These are phyloP conservation scores for Rhyzopertha dominica DNA, from an alignment of 1,140 invertebrate genomes.

Conservation along the genomic window DNA sequence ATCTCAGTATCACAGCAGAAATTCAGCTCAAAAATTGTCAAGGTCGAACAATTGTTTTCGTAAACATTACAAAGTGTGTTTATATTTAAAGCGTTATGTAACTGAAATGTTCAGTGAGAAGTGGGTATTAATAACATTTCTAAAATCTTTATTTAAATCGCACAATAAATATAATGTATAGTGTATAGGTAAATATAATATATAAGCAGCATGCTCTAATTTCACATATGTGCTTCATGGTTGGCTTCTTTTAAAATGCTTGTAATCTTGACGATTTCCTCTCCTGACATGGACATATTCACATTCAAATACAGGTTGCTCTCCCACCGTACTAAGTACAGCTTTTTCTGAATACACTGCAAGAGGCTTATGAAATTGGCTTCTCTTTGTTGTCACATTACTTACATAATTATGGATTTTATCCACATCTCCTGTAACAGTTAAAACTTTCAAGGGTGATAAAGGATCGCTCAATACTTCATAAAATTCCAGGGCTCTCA, in stretches of 20 bases:
- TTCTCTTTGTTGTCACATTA: not conserved
- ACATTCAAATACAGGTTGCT: not conserved
- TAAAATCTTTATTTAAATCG: no score
- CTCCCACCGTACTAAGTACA: not conserved
- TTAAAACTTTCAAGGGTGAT: conserved; percentile 22
- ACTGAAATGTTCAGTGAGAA: no score
- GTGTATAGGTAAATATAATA: no score
- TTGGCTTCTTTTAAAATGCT: conserved; percentile 8
- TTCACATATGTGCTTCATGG: no score
- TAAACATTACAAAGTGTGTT: no score
- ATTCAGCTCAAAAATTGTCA: no score
- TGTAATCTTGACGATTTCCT: conserved; percentile 1
- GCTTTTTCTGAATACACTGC: conserved; percentile 5
- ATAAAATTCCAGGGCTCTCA: conserved; percentile 9
- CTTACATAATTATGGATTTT: conserved; percentile 16
- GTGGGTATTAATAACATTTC: no score
- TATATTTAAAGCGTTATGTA: no score
- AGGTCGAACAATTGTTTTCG: no score
- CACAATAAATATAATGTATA: no score
- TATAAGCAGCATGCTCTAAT: no score
- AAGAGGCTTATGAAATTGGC: not conserved
- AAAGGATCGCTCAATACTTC: conserved; percentile 18
- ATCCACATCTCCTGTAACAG: conserved; percentile 9
- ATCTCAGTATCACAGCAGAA: no score
- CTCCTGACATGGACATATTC: conserved; percentile 1